Percentiles rank a stretch among this genome's conserved stretches.
Conservation (phyloP, 2,113 vertebrate genomes). For the Zosterops hypoxanthus region DNA sequence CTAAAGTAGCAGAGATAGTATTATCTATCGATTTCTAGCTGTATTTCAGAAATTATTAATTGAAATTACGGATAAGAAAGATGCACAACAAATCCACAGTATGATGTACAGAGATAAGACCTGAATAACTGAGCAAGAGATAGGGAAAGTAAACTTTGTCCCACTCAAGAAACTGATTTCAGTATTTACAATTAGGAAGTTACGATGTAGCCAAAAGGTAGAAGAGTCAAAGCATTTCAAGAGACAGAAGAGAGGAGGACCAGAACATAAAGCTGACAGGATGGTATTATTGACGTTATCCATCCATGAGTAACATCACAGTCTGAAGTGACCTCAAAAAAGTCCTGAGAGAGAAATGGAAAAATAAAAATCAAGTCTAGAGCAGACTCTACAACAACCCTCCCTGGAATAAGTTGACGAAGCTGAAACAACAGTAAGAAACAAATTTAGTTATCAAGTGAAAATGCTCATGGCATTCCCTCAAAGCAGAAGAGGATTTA, state of each 20-base stretch:
- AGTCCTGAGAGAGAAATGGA: conserved; percentile 22
- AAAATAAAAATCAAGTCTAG: conserved; percentile 21
- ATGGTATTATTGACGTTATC: conserved; percentile 26
- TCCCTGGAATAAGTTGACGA: neutral
- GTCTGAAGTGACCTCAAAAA: conserved; percentile 43
- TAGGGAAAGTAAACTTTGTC: neutral
- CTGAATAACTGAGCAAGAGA: neutral
- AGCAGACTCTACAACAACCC: neutral
- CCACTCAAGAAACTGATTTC: conserved; percentile 13
- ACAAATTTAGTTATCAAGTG: neutral
- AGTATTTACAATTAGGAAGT: conserved; percentile 36
- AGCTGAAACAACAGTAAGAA: neutral
- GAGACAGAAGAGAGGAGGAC: conserved; percentile 33
- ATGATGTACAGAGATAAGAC: neutral
- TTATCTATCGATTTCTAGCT: neutral
- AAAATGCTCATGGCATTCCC: neutral
- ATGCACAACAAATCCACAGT: neutral
- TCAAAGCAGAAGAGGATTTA: neutral
- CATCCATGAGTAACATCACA: conserved; percentile 21
- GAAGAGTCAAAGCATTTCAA: conserved; percentile 47
- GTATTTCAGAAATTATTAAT: neutral
- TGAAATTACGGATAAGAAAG: neutral
- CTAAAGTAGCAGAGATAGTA: neutral
- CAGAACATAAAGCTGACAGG: conserved; percentile 44
- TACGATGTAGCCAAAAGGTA: neutral